Evolutionary conservation across 1,140 invertebrate genomes (phyloP), one percentile per base, ranked within the genome.

Genomic region (Bombyx mori): DNA sequence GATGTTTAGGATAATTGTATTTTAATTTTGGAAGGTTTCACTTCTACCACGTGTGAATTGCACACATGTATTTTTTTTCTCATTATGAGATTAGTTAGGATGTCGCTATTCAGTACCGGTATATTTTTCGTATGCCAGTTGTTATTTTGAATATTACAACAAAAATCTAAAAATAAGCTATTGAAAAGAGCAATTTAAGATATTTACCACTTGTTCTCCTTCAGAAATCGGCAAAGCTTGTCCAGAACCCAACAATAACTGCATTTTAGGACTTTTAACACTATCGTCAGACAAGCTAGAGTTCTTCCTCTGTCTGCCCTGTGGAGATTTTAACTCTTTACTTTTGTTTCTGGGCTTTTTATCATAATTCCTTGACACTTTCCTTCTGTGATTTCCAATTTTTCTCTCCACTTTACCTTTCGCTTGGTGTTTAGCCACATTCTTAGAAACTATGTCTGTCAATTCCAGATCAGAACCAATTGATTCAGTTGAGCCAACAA

Each of bases 131-230:
- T 35, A 1, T 35, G 26, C 2, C 4, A 35, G 2, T 35, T 35
- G 2, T 35, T 35, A 35, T 35, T 35, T 35, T 35, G 4, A 35
- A 3, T 35, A 35, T 5, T 35, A 35, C 26, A 35, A 5, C 4
- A 35, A 35, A 5, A 35, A 35, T 35, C 26, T 3, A 35, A 35
- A 35, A 35, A 35, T 35, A 5, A 35, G 26, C 2, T 35, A 3
- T 35, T 35, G 4, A 35, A 35, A 35, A 3, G 2, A 5, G 26
- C 2, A 35, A 35, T 35, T 35, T 35, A 35, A 35, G 26, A 35
- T 54, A 75, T 86, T 85, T 78, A 91, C 90, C 65, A 91, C 88
- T 90, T 91, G 86, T 73, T 91, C 90, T 44, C 90, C 89, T 74
- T 89, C 86, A 56, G 88, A 90, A 7, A 90, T 69, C 50, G 88